phyloP scores from a whole-genome alignment of 2,888 invertebrate genomes.

The Morpho deidamia region DNA sequence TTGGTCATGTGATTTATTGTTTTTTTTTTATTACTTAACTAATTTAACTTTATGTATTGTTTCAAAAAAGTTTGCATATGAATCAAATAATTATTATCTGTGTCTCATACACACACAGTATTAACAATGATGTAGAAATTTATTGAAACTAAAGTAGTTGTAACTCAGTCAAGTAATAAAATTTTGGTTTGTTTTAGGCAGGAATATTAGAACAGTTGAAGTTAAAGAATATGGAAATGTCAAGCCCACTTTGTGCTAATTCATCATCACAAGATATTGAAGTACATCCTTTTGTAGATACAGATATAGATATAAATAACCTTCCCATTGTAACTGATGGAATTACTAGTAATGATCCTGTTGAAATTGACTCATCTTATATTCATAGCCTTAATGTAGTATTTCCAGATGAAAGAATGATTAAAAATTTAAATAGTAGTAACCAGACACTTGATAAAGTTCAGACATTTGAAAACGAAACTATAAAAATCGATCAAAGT shows the following conservation, averaged over 20 bases:
- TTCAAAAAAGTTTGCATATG: no score
- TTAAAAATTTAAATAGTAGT: neutral
- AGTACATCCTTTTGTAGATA: neutral
- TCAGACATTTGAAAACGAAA: neutral
- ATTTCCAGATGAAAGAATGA: neutral
- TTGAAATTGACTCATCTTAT: conserved; percentile 10
- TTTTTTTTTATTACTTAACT: no score
- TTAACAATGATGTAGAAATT: no score
- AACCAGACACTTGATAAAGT: neutral
- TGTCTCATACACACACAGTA: no score
- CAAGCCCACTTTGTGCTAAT: neutral
- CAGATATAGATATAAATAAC: neutral
- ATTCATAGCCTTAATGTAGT: conserved; percentile 1
- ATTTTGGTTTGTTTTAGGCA: conserved; percentile 11
- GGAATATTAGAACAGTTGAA: conserved; percentile 6
- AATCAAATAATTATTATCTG: no score
- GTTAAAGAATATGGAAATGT: neutral
- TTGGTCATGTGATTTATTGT: no score
- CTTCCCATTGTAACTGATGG: neutral
- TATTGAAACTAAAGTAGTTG: no score
- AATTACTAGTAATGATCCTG: neutral
- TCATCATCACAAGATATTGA: neutral
- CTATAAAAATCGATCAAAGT: neutral
- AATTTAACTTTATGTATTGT: no score
- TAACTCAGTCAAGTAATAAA: neutral